These are phyloP conservation scores for Pristionchus exspectatus DNA, from an alignment of 2,888 invertebrate genomes.

Conservation along the genomic window DNA sequence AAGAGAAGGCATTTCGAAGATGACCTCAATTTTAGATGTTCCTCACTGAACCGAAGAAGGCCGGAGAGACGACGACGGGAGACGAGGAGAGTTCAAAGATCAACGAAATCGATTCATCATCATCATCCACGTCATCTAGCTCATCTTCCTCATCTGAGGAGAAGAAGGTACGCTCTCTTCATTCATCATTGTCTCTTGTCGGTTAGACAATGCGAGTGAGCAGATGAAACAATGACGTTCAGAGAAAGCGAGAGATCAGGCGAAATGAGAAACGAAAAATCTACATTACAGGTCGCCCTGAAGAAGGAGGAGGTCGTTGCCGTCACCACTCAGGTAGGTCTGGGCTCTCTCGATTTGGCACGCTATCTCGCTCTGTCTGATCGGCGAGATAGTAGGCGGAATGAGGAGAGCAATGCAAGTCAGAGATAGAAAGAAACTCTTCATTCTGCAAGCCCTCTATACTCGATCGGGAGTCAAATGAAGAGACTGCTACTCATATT, in stretches of 20 bases:
- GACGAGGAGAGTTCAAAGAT: slow-evolving; percentile 29
- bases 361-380: not conserved
- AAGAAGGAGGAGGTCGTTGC: slow-evolving; percentile 47
- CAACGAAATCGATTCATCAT: not conserved
- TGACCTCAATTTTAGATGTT: not conserved
- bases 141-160: slow-evolving; percentile 35
- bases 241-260: no score
- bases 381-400: not conserved
- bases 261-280: not conserved
- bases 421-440: no score
- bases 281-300: not conserved
- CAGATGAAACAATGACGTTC: not conserved
- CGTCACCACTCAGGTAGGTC: slow-evolving; percentile 32
- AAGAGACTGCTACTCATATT: no score
- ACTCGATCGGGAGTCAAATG: no score
- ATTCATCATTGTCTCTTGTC: no score
- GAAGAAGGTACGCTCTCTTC: slow-evolving; percentile 6
- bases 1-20: not conserved
- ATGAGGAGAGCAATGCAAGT: not conserved
- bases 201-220: not conserved
- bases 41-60: slow-evolving; percentile 47
- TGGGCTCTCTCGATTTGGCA: not conserved
- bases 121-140: not conserved
- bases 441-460: no score
- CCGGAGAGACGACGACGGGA: not conserved